Evolutionary conservation across 2,797 vertebrate species (phyloP).

Genomic region (Otus scops): DNA sequence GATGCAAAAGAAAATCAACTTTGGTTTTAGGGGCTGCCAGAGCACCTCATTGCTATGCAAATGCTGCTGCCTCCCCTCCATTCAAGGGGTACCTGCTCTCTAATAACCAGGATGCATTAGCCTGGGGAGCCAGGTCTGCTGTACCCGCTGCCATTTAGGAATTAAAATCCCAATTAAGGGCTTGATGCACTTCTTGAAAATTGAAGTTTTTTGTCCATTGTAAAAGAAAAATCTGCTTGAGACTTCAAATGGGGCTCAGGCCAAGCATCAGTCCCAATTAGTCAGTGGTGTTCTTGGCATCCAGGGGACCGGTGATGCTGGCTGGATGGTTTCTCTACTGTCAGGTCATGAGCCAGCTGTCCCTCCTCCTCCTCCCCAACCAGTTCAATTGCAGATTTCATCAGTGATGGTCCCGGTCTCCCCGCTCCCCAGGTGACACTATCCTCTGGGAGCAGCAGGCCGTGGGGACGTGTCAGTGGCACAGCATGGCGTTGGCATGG

Average conservation of each 20-base stretch:
- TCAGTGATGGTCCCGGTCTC: fast-evolving
- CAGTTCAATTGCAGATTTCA: not conserved
- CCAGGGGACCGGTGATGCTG: not conserved
- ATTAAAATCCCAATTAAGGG: conserved; percentile 24
- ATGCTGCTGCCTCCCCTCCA: not conserved
- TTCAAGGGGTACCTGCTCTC: not conserved
- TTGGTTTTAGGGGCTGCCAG: conserved; percentile 11
- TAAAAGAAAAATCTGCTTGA: not conserved
- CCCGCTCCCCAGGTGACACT: not conserved
- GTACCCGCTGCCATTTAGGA: conserved; percentile 11
- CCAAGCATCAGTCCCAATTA: not conserved
- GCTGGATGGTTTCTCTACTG: not conserved
- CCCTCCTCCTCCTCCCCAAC: not conserved
- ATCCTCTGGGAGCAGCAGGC: not conserved
- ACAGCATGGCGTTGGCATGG: fast-evolving
- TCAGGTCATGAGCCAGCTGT: not conserved
- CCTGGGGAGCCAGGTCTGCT: not conserved
- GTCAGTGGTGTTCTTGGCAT: not conserved
- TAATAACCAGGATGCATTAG: not conserved
- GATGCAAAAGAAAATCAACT: conserved; percentile 21
- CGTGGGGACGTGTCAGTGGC: fast-evolving
- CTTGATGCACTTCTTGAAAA: conserved; percentile 17
- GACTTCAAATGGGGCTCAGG: not conserved
- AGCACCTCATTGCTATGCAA: not conserved
- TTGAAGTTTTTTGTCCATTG: not conserved